These are phyloP conservation scores for Diorhabda carinulata DNA, from an alignment of 1,140 invertebrate species.

Conservation along the genomic window DNA sequence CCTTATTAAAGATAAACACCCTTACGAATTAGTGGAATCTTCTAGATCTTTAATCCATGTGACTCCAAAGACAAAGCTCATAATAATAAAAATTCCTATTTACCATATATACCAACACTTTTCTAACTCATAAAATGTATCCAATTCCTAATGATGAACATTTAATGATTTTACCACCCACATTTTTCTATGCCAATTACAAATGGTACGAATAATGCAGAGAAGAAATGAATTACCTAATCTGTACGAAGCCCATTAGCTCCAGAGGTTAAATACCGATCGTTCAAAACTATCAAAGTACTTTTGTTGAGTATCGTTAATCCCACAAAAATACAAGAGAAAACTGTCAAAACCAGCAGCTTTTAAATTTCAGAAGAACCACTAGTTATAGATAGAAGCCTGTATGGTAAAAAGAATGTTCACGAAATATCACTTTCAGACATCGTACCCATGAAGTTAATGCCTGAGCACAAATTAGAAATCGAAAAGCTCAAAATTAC, in stretches of 20 bases:
- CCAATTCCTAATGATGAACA: not conserved
- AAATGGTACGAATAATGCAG: not conserved
- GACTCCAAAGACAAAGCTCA: no score
- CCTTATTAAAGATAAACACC: no score
- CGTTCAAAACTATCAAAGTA: not conserved
- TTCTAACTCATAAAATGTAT: not conserved
- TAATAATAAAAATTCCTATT: no score
- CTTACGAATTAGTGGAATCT: no score
- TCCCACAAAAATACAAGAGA: not conserved
- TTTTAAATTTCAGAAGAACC: no score
- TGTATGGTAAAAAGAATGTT: no score
- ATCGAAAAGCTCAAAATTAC: not conserved
- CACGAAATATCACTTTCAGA: no score
- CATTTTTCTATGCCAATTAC: not conserved
- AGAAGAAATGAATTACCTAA: not conserved
- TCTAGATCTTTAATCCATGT: no score
- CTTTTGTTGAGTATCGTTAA: not conserved
- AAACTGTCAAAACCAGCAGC: not conserved
- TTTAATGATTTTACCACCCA: not conserved
- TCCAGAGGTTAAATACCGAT: not conserved
- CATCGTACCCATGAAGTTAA: not conserved
- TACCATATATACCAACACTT: no score
- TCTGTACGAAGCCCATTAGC: not conserved
- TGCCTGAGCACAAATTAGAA: not conserved
- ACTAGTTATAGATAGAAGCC: no score